Base-by-base conservation (phyloP, 2,888 invertebrate species). In the Polyommatus iphigenia region DNA sequence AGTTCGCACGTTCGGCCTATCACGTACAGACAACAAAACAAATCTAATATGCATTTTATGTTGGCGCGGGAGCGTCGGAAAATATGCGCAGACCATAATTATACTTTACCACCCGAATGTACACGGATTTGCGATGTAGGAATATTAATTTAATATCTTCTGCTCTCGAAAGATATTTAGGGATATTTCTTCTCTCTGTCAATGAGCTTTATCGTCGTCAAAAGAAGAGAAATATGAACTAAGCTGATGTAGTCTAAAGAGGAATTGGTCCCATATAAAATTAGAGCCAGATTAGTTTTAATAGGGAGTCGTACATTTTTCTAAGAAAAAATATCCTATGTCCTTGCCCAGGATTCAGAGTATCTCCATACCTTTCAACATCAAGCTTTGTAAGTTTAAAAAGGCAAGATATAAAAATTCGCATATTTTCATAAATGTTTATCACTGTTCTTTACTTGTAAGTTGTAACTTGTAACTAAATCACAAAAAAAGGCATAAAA, bases 21-120 rank as follows among this genome's bases (percentile, higher is more conserved):
- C 93, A 93, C 93, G 93, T 92, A 87, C 85, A 79, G 84, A 84
- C 89, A 85, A 91, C 93, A 93, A 93, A 93, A 92, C 87, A 91
- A 85, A 92, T 93, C 89, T 92, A 92, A 92, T 93, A 93, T 93
- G 92, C 92, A 93, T 93, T 92, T 92, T 92, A 92, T 90, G 77
- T 76, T 86, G 87, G 86, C 86, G 84, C 84, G 81, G 81, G 82
- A 85, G 86, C 86, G 87, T 86, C 87, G 71, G 71, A 54, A 71
- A 71, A 71, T 54, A 20, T 71, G 71, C 50, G 46, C 50, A 46
- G 36, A 62, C 67, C 67, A 76, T 67, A 67, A 76, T 76, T 76
- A 67, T 67, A 67, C 29, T 67, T 67, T 67, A 67, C 67, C 20
- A 18, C 29, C 67, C 67, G 67, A 6, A 32, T 32, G 67, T 67